Conservation (phyloP, 2,888 invertebrate genomes). For the Hymenopus coronatus region DNA sequence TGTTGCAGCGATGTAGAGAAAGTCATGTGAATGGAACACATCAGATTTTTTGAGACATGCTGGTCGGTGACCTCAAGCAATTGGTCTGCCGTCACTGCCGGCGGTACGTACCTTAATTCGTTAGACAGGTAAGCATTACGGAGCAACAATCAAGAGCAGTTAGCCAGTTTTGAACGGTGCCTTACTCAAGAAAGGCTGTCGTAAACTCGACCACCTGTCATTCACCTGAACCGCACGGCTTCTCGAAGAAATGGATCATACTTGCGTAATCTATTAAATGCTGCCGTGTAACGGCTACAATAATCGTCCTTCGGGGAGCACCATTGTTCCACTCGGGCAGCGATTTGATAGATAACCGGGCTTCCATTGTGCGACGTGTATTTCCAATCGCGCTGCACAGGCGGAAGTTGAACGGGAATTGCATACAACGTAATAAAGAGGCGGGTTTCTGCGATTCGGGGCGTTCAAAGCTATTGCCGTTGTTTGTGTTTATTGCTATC, state of each 20-base stretch:
- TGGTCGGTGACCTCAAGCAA: too few relatives aligned
- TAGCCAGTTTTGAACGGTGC: not conserved
- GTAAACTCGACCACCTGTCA: not conserved
- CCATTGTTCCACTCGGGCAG: not conserved
- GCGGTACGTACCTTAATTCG: too few relatives aligned
- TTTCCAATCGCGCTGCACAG: not conserved
- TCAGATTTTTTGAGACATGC: too few relatives aligned
- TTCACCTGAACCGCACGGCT: not conserved
- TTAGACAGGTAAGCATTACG: too few relatives aligned
- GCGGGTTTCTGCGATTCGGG: not conserved
- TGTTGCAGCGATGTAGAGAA: too few relatives aligned
- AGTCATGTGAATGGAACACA: too few relatives aligned
- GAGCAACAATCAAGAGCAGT: too few relatives aligned
- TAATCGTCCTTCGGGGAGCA: not conserved
- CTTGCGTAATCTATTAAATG: not conserved
- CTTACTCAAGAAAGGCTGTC: not conserved
- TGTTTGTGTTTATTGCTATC: not conserved
- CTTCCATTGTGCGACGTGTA: not conserved
- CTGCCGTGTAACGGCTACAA: not conserved
- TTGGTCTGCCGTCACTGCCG: too few relatives aligned
- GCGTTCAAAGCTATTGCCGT: not conserved
- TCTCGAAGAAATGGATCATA: not conserved
- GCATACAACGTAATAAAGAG: not conserved
- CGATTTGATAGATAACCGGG: not conserved
- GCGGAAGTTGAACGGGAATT: not conserved